Conservation (phyloP, 2,888 invertebrate genomes). For the Thera obeliscata region DNA sequence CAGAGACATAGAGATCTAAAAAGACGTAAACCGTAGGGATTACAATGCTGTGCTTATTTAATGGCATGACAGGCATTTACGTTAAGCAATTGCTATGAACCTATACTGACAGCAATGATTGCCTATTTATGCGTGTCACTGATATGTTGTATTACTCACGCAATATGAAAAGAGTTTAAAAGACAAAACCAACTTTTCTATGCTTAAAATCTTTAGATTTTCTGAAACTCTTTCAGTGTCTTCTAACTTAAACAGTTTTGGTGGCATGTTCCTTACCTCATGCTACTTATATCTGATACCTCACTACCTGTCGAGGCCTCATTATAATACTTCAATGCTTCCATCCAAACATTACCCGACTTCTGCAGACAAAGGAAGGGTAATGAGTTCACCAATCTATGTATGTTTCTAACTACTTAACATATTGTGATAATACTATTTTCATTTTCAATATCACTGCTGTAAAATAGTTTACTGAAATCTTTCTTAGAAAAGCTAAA, state of each 20-base stretch:
- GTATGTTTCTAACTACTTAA: slow-evolving; percentile 1
- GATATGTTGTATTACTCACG: neutral
- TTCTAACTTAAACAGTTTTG: no score
- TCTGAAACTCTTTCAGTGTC: no score
- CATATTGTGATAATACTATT: neutral
- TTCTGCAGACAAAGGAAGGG: slow-evolving; percentile 4
- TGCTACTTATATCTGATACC: neutral
- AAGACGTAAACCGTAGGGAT: neutral
- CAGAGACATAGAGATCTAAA: neutral
- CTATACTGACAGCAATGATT: neutral
- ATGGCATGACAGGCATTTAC: neutral
- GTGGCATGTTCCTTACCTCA: no score
- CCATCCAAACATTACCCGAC: slow-evolving; percentile 9
- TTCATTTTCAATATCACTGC: neutral
- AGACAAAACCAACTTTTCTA: no score
- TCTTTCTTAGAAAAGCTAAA: neutral
- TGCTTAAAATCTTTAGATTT: no score
- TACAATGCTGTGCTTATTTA: neutral
- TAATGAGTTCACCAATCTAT: slow-evolving; percentile 2
- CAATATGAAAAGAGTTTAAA: neutral
- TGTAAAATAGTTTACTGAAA: neutral
- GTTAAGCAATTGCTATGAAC: neutral
- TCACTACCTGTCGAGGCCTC: slow-evolving; percentile 1
- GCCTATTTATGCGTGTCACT: neutral
- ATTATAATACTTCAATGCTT: slow-evolving; percentile 3